phyloP scores from a whole-genome alignment of 2,797 vertebrate genomes.

The Danionella dracula region DNA sequence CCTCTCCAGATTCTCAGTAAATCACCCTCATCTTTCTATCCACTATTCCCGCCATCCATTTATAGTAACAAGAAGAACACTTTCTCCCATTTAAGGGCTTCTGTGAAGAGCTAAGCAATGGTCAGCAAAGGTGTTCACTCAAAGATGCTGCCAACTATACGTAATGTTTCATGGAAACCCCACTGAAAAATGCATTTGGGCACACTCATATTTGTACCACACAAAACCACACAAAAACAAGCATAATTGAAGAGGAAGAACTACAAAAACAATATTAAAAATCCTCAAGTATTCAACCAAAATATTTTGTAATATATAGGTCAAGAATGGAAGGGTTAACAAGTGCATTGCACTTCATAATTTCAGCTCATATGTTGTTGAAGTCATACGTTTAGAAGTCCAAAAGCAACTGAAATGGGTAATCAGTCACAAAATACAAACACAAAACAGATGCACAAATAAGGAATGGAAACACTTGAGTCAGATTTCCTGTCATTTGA shows the following conservation, averaged over 20 bases:
- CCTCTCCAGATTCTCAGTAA: slow-evolving; percentile 44
- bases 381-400: slow-evolving; percentile 32
- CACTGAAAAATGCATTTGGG: too few relatives aligned
- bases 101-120: slow-evolving; percentile 22
- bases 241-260: slow-evolving; percentile 1
- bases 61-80: slow-evolving; percentile 65
- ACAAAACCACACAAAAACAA: slow-evolving; percentile 63
- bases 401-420: slow-evolving; percentile 28
- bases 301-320: slow-evolving; percentile 1
- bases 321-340: slow-evolving; percentile 22
- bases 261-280: slow-evolving; percentile 4
- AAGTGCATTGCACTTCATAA: slow-evolving; percentile 18
- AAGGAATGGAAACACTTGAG: slow-evolving; percentile 46
- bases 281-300: slow-evolving; percentile 5
- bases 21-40: slow-evolving; percentile 50
- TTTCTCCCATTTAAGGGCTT: slow-evolving; percentile 73
- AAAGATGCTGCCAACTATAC: slow-evolving; percentile 43
- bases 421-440: slow-evolving; percentile 26
- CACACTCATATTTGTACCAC: too few relatives aligned
- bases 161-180: slow-evolving; percentile 18
- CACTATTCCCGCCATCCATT: slow-evolving; percentile 58
- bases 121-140: slow-evolving; percentile 53
- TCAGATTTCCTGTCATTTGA: slow-evolving; percentile 55
- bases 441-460: slow-evolving; percentile 26
- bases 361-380: slow-evolving; percentile 18